Base-by-base conservation (phyloP, 2,888 invertebrate species). In the Cylloceria caligata region DNA sequence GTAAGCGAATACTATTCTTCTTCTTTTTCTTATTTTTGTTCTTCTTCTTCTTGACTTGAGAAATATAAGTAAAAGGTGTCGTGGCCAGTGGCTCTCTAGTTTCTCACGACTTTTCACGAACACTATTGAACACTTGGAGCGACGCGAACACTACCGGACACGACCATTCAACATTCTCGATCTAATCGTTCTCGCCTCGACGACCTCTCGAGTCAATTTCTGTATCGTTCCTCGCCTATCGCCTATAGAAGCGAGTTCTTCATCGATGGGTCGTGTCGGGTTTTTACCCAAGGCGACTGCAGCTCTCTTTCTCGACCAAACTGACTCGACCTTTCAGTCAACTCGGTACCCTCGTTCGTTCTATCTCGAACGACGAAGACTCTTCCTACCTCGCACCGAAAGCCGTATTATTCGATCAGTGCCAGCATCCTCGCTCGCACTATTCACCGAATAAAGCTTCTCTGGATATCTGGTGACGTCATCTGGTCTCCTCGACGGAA, bases 161-260 rank as follows among this genome's bases (percentile, higher is more conserved):
- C 76, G 55, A 65, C 78, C 80, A 76, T 76, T 77, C 81, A 74
- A 74, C 75, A 72, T 80, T 78, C 75, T 80, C 68, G 73, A 84
- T 84, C 77, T 80, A 83, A 83, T 85, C 83, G 80, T 83, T 84
- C 83, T 77, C 80, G 80, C 73, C 39, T 81, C 84, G 64, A 79
- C 73, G 78, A 78, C 27, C 76, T 71, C 75, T 72, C 73, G 76
- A 85, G 77, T 84, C 76, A 79, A 81, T 84, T 81, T 79, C 76
- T 76, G 79, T 84, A 81, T 84, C 81, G 67, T 30, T 64, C 57
- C 49, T 24, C 47, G 45, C 34, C 30, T 21, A 45, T 47, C 68
- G 34, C 36, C 76, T 21, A 49, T 62, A 34, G 57, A 55, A 69
- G 21, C 27, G 24, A 11, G 69, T 39, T 64, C 34, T 21, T 64